Percentiles rank a stretch among this genome's conserved stretches.
phyloP scores from a whole-genome alignment of 1,140 invertebrate genomes.

The Psix sp. region DNA sequence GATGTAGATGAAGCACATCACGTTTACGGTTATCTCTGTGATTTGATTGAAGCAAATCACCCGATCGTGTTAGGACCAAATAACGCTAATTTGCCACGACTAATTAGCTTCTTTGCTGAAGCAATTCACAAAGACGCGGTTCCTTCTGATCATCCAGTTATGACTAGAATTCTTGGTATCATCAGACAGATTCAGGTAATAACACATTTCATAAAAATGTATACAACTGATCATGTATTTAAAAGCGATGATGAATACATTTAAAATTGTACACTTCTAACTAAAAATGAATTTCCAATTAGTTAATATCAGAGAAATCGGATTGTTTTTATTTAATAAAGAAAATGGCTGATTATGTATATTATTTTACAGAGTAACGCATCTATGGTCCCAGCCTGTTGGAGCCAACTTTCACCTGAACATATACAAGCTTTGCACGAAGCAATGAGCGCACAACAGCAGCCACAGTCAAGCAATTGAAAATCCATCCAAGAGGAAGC shows the following conservation, averaged over 20 bases:
- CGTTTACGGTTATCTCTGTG: slow-evolving; percentile 96
- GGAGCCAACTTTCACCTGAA: slow-evolving; percentile 84
- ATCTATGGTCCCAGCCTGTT: slow-evolving; percentile 89
- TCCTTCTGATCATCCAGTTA: slow-evolving; percentile 81
- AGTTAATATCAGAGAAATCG: no score
- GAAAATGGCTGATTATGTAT: no score
- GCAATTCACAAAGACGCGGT: slow-evolving; percentile 90
- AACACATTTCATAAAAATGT: not conserved
- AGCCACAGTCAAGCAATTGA: slow-evolving; percentile 36
- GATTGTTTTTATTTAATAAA: no score
- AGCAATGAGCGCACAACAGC: slow-evolving; percentile 76
- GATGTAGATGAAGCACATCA: slow-evolving; percentile 96
- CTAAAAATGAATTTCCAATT: no score
- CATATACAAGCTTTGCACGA: slow-evolving; percentile 89
- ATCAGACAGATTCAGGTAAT: slow-evolving; percentile 86
- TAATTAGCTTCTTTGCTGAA: slow-evolving; percentile 93
- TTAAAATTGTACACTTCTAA: no score
- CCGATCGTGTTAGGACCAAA: slow-evolving; percentile 88
- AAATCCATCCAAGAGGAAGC: slow-evolving; percentile 59
- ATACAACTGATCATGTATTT: no score
- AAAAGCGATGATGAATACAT: no score
- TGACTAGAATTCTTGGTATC: slow-evolving; percentile 83
- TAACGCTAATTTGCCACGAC: slow-evolving; percentile 91
- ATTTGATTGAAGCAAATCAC: slow-evolving; percentile 95
- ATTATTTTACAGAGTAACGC: slow-evolving; percentile 82